Evolutionary conservation across 2,113 vertebrate species (phyloP).

Genomic region (Peucedramus taeniatus): DNA sequence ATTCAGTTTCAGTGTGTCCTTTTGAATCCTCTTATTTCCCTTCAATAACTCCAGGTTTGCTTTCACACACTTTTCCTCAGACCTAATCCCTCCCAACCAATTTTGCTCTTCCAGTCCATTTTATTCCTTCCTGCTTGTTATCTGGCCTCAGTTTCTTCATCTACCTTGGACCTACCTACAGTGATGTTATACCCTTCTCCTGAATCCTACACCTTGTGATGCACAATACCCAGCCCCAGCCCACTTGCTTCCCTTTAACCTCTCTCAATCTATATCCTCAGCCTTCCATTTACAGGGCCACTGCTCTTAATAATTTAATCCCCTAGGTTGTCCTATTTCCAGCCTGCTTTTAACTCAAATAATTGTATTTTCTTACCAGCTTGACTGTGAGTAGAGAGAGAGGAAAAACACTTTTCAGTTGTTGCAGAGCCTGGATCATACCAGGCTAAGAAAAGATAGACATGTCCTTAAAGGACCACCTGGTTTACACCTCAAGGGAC

Average conservation of each 20-base stretch:
- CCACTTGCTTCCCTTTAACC: not conserved
- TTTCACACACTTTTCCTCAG: not conserved
- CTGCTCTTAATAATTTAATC: not conserved
- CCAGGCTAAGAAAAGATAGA: not conserved
- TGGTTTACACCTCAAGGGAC: not conserved
- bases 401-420: not conserved
- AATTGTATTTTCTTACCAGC: not conserved
- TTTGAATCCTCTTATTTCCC: not conserved
- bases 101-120: not conserved
- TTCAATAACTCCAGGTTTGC: not conserved
- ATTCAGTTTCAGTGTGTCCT: not conserved
- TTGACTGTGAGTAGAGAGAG: not conserved
- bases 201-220: not conserved
- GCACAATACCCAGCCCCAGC: fast-evolving
- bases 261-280: not conserved
- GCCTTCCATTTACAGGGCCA: not conserved
- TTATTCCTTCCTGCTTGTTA: not conserved
- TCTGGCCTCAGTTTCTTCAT: not conserved
- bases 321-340: not conserved
- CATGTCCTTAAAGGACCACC: not conserved
- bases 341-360: not conserved
- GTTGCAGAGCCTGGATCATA: not conserved
- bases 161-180: fast-evolving
- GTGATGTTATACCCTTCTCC: not conserved
- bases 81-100: fast-evolving